Base-by-base conservation (phyloP, 2,888 invertebrate species). In the Caenorhabditis doughertyi region DNA sequence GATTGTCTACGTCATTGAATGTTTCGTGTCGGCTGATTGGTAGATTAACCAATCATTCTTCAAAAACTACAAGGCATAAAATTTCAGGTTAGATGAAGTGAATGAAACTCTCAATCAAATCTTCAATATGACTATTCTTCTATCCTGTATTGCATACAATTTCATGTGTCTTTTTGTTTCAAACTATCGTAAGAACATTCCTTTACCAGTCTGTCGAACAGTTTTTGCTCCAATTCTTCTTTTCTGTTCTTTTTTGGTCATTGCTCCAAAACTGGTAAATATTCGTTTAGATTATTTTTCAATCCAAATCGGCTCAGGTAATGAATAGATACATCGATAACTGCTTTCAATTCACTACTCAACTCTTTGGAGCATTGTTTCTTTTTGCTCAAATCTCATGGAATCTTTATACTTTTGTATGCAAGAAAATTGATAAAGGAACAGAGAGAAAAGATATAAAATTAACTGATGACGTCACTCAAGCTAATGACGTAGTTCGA, bases 111-210 rank as follows among this genome's bases (percentile, higher is more conserved):
- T 82, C 25, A 77, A 65, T 55, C 77, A 77, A 51, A 51, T 82
- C 35, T 82, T 82, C 82, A 77, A 72, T 49, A 73, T 79, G 73
- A 74, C 77, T 4, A 82, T 82, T 16, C 62, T 82, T 32, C 55
- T 79, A 29, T 62, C 68, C 7, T 73, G 73, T 29, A 32, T 82
- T 29, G 82, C 73, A 29, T 82, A 82, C 35, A 77, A 79, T 21
- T 65, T 77, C 27, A 82, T 82, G 79, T 82, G 82, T 39, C 56
- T 62, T n/a, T 82, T 68, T 42, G 82, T 82, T 23, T 73, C 77
- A 21, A 76, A 67, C 39, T 67, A 81, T 29, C 71, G 81, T 7
- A 71, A 77, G 13, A 71, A 51, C 21, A 53, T 81, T 18, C 71
- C 76, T 11, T n/a, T 77, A 13, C 42, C 71, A 42, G 60, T 72